These are phyloP conservation scores for Eufriesea mexicana DNA, from an alignment of 1,140 invertebrate species.

Conservation along the genomic window DNA sequence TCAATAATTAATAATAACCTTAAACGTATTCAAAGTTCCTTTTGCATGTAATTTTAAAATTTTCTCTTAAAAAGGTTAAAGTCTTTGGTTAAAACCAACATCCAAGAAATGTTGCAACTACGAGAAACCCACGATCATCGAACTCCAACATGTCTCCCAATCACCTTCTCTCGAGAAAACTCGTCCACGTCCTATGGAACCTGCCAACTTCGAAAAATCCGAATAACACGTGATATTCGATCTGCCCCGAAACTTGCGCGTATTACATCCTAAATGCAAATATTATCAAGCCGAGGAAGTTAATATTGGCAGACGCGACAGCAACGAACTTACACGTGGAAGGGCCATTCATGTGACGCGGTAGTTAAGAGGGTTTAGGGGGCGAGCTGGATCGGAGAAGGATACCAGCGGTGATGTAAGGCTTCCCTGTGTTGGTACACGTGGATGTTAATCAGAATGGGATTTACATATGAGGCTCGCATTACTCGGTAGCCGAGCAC, in stretches of 20 bases:
- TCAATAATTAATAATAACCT: too few relatives aligned
- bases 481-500: slow-evolving; percentile 69
- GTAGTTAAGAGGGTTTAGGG: slow-evolving; percentile 64
- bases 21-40: too few relatives aligned
- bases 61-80: too few relatives aligned
- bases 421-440: slow-evolving; percentile 60
- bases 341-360: slow-evolving; percentile 29
- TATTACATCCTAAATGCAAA: background rate
- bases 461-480: slow-evolving; percentile 73
- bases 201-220: too few relatives aligned
- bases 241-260: background rate
- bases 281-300: slow-evolving; percentile 4
- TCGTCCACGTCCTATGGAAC: too few relatives aligned
- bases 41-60: too few relatives aligned
- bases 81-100: too few relatives aligned
- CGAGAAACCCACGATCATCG: too few relatives aligned
- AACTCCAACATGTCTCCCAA: too few relatives aligned
- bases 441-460: slow-evolving; percentile 76
- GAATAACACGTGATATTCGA: too few relatives aligned
- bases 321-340: slow-evolving; percentile 23
- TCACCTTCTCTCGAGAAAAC: too few relatives aligned
- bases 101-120: too few relatives aligned
- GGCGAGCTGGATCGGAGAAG: slow-evolving; percentile 36
- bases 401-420: slow-evolving; percentile 56
- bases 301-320: slow-evolving; percentile 39